Conservation (phyloP, 2,113 vertebrate species). For the Spermophilus dauricus region DNA sequence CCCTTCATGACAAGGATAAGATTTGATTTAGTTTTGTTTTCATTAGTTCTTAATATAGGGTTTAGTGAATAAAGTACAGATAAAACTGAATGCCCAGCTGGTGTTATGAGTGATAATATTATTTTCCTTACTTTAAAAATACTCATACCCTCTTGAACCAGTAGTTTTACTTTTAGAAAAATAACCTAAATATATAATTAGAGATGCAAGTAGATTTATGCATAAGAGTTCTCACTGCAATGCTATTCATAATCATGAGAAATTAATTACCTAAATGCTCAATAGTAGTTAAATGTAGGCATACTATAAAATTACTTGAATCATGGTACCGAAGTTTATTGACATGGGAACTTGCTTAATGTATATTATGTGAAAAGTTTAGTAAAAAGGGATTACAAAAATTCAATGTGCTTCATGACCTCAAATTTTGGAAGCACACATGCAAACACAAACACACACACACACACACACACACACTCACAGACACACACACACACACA, state of each 20-base stretch:
- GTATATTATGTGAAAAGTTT: not conserved
- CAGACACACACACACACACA: not conserved
- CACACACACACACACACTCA: not conserved
- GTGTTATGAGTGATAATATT: not conserved
- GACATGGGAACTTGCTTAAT: not conserved
- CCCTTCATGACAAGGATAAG: not conserved
- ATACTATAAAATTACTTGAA: not conserved
- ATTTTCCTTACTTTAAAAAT: not conserved
- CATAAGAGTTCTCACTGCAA: not conserved
- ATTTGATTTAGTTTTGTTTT: not conserved
- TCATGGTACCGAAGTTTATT: not conserved
- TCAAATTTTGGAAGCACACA: not conserved
- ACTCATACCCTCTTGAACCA: not conserved
- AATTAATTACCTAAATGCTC: not conserved
- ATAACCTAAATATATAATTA: not conserved
- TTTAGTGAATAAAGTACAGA: not conserved
- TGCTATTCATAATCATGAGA: not conserved
- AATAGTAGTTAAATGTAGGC: not conserved
- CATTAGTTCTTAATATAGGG: not conserved
- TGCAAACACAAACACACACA: not conserved
- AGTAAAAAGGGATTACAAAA: not conserved
- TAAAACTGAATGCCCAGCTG: not conserved
- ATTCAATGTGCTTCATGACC: not conserved
- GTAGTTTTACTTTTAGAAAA: not conserved
- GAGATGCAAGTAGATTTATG: not conserved